These are phyloP conservation scores for Elysia chlorotica DNA, from an alignment of 1,140 invertebrate genomes.

Conservation along the genomic window DNA sequence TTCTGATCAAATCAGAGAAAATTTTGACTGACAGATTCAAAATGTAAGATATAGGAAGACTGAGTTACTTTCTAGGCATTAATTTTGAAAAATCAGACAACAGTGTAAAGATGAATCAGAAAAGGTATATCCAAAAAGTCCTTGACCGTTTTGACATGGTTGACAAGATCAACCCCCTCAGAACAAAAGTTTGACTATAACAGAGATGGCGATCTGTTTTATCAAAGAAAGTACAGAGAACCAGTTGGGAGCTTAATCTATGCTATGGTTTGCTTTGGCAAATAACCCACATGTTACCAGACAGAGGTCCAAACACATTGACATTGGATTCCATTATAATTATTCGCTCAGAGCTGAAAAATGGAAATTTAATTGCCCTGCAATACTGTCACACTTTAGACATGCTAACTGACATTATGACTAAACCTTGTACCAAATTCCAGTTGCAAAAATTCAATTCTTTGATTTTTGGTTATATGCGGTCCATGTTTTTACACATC, in stretches of 20 bases:
- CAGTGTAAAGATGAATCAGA: slow-evolving; percentile 19
- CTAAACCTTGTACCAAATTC: slow-evolving; percentile 11
- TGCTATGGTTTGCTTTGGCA: slow-evolving; percentile 44
- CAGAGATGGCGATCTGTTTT: slow-evolving; percentile 6
- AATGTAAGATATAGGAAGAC: slow-evolving; percentile 20
- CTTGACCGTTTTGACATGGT: slow-evolving; percentile 17
- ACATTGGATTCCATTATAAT: slow-evolving; percentile 56
- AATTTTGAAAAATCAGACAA: slow-evolving; percentile 17
- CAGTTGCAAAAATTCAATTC: slow-evolving; percentile 8
- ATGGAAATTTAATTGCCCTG: slow-evolving; percentile 2
- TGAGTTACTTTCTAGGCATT: slow-evolving; percentile 21
- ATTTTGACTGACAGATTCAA: slow-evolving; percentile 7
- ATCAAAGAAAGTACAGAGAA: slow-evolving; percentile 18
- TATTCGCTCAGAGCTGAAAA: slow-evolving; percentile 45
- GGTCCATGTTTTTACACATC: not conserved
- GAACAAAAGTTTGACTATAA: slow-evolving; percentile 10
- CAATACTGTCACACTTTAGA: not conserved
- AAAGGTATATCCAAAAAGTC: slow-evolving; percentile 14
- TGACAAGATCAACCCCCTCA: slow-evolving; percentile 16
- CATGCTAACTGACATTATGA: slow-evolving; percentile 18
- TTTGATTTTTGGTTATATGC: not conserved
- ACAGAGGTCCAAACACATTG: slow-evolving; percentile 58
- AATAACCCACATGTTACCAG: slow-evolving; percentile 60
- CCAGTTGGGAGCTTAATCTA: slow-evolving; percentile 27
- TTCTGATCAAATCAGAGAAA: slow-evolving; percentile 2